Conservation (phyloP, 2,113 vertebrate species). For the Gorilla gorilla region DNA sequence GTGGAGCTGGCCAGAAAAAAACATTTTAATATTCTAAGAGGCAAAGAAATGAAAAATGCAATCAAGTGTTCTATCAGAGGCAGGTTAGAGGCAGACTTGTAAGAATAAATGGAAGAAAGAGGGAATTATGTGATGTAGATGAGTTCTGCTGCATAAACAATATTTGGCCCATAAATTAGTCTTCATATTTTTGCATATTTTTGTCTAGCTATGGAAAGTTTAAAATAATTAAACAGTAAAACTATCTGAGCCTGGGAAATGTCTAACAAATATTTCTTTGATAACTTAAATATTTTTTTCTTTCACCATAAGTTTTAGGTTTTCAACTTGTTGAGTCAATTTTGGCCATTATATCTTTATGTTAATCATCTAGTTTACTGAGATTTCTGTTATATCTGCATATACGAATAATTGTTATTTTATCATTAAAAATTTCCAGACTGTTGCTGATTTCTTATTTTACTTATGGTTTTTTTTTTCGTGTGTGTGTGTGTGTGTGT, state of each 20-base stretch:
- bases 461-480: background rate
- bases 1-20: background rate
- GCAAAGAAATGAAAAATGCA: background rate
- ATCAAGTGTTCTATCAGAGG: background rate
- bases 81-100: background rate
- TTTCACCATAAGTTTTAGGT: background rate
- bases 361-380: background rate
- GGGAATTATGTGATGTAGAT: background rate
- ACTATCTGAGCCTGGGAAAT: background rate
- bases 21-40: background rate
- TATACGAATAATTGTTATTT: background rate
- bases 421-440: background rate
- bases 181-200: background rate
- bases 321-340: background rate
- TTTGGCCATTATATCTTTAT: background rate
- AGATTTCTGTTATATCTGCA: conserved; percentile 2
- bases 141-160: background rate
- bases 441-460: background rate
- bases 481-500: background rate
- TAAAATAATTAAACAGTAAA: background rate
- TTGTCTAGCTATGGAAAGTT: background rate
- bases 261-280: background rate
- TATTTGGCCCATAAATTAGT: background rate
- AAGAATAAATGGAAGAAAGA: background rate
- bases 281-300: background rate